Conservation (phyloP, 2,888 invertebrate genomes). For the Pristionchus fissidentatus region DNA sequence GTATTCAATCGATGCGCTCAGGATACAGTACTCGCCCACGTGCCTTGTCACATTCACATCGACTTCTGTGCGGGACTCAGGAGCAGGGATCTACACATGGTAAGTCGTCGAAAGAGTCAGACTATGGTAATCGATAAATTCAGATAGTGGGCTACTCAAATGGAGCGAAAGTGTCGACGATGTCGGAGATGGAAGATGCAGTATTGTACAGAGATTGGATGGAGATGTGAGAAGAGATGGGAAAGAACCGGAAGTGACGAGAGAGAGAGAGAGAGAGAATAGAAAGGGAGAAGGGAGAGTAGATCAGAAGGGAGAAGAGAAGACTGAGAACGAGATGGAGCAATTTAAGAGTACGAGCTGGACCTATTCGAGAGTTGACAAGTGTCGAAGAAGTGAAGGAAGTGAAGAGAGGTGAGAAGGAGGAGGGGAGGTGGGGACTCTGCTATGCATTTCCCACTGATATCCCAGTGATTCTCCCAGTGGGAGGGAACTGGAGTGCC, state of each 20-base stretch:
- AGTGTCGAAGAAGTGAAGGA: constrained; percentile 51
- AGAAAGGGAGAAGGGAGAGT: not conserved
- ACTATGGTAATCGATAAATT: not conserved
- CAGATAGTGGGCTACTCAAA: constrained; percentile 41
- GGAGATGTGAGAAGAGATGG: constrained; percentile 38
- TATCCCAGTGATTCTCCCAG: too few relatives aligned
- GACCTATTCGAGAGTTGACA: constrained; percentile 55
- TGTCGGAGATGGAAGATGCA: constrained; percentile 27
- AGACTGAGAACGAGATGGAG: not conserved
- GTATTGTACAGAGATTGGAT: constrained; percentile 35
- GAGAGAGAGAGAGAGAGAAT: not conserved
- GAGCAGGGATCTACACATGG: constrained; percentile 36
- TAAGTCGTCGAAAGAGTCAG: not conserved
- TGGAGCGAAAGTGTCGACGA: constrained; percentile 33
- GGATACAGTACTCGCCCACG: constrained; percentile 43
- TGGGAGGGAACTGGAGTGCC: too few relatives aligned
- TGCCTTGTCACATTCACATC: constrained; percentile 38
- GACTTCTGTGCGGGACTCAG: constrained; percentile 33
- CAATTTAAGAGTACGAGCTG: constrained; percentile 57
- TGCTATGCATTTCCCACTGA: not conserved
- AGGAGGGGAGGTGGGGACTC: not conserved
- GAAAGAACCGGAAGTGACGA: constrained; percentile 21
- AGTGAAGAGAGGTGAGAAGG: constrained; percentile 53
- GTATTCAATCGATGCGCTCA: not conserved
- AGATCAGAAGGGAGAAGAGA: not conserved